A percentile compares a stretch with the other conserved stretches of the same genome.
Evolutionary conservation across 2,797 vertebrate species (phyloP).

Genomic region (Halcyon chelicuti): DNA sequence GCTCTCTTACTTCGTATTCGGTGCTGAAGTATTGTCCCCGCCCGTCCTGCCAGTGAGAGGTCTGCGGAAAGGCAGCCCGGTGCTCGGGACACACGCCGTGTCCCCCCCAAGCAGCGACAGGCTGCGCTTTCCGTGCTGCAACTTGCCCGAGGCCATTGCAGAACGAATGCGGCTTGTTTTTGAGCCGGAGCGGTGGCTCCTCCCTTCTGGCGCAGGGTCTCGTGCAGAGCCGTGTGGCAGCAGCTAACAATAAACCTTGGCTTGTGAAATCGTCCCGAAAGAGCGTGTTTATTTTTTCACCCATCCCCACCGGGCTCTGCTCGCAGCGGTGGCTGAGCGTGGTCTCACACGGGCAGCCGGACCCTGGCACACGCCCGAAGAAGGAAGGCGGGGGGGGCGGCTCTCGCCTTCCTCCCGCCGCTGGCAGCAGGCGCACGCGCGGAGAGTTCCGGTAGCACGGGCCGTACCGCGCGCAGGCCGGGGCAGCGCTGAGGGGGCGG

Average conservation of each 20-base stretch:
- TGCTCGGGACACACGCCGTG: accelerated
- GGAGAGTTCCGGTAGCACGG: not conserved
- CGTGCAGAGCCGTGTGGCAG: not conserved
- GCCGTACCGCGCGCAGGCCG: too few relatives aligned
- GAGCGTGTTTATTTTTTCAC: accelerated
- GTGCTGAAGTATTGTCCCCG: accelerated
- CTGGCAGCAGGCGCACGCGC: not conserved
- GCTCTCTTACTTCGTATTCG: accelerated
- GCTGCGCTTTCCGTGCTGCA: accelerated
- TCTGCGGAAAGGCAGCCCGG: accelerated
- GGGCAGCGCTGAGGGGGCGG: not conserved
- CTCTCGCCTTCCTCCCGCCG: too few relatives aligned
- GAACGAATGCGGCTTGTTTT: accelerated
- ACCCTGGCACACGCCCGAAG: accelerated
- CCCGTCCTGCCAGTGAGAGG: not conserved
- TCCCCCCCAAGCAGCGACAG: accelerated
- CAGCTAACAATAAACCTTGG: not conserved
- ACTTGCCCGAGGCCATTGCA: accelerated
- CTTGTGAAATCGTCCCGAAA: not conserved
- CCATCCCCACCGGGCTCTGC: accelerated
- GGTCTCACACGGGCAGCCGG: accelerated
- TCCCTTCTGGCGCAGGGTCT: not conserved
- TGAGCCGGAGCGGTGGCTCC: not conserved
- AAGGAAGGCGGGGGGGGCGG: not conserved
- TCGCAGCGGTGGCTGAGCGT: accelerated